Base-by-base conservation (phyloP, 2,797 vertebrate genomes). In the Tamandua tetradactyla region DNA sequence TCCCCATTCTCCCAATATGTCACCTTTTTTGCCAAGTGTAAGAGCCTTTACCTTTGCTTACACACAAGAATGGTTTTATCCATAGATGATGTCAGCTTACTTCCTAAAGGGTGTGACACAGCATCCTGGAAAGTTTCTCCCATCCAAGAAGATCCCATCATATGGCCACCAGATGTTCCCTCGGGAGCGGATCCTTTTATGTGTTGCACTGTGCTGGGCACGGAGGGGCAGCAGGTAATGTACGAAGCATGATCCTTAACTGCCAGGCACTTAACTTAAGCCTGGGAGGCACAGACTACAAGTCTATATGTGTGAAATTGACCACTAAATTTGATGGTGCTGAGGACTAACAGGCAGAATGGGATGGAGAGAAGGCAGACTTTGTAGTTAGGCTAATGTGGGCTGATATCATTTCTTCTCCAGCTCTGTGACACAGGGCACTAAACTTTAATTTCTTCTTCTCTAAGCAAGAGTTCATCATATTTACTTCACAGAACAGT, bases 351-450 rank as follows among this genome's bases (percentile, higher is more conserved):
- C 71, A 30, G 11, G 17, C 71, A 25, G 20, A 2, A 6, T 0
- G 68, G 35, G 17, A 5, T 0, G 6, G 30, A 12, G 23, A 81
- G 18, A 23, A 25, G 1, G 15, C 0, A 0, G 11, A 47, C 7
- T 79, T 6, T 27, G 37, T 0, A 25, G 2, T 62, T 15, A 62
- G 9, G 44, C 62, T 4, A 13, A 14, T 20, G 2, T 6, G 7
- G 18, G 30, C 71, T 76, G 55, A 66, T n/a, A 52, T 44, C 32
- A n/a, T 11, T 64, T 55, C 81, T 32, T 8, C 64, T 5, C 62
- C 49, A 27, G 68, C 69, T 32, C 69, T 82, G 20, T 30, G 37
- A 49, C 69, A n/a, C 20, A 20, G 12, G 7, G 30, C 61, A 30
- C 30, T 4, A 9, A 15, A 71, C 57, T 8, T 75, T 69, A 1